Evolutionary conservation across 2,797 vertebrate species (phyloP).

Genomic region (Alcedo atthis): DNA sequence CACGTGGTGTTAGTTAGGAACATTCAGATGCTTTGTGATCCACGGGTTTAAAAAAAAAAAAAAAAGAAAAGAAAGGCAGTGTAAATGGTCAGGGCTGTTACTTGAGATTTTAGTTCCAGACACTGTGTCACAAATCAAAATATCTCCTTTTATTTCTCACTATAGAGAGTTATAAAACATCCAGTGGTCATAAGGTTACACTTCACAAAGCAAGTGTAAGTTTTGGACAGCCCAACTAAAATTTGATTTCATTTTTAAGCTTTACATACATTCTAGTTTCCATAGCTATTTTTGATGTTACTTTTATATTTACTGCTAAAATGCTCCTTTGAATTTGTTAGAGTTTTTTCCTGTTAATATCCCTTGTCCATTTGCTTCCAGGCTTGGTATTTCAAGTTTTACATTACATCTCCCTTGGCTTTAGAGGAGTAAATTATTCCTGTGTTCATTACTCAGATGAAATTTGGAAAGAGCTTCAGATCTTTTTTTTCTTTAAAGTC

Average conservation of each 20-base stretch:
- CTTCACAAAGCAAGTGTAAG: background rate
- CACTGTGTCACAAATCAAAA: slow-evolving; percentile 36
- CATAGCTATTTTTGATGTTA: background rate
- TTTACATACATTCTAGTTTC: background rate
- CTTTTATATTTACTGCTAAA: slow-evolving; percentile 4
- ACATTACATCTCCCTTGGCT: background rate
- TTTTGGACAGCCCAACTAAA: background rate
- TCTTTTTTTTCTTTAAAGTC: background rate
- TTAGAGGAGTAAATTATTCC: slow-evolving; percentile 11
- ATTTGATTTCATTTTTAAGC: background rate
- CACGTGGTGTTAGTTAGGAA: slow-evolving; percentile 61
- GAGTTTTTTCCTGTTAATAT: background rate
- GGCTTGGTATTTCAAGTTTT: slow-evolving; percentile 20
- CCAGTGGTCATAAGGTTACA: background rate
- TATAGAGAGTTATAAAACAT: background rate
- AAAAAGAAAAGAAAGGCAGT: background rate
- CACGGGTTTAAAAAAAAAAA: background rate
- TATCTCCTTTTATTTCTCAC: slow-evolving; percentile 29
- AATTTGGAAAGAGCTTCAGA: slow-evolving; percentile 40
- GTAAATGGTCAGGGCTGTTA: slow-evolving; percentile 32
- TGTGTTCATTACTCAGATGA: slow-evolving; percentile 8
- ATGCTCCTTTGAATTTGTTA: background rate
- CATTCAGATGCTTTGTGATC: slow-evolving; percentile 66
- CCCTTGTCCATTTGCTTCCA: background rate
- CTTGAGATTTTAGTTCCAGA: slow-evolving; percentile 27